Percentiles rank a stretch among this genome's conserved stretches.
These are phyloP conservation scores for Phytoseiulus persimilis DNA, from an alignment of 2,888 invertebrate genomes.

Conservation along the genomic window DNA sequence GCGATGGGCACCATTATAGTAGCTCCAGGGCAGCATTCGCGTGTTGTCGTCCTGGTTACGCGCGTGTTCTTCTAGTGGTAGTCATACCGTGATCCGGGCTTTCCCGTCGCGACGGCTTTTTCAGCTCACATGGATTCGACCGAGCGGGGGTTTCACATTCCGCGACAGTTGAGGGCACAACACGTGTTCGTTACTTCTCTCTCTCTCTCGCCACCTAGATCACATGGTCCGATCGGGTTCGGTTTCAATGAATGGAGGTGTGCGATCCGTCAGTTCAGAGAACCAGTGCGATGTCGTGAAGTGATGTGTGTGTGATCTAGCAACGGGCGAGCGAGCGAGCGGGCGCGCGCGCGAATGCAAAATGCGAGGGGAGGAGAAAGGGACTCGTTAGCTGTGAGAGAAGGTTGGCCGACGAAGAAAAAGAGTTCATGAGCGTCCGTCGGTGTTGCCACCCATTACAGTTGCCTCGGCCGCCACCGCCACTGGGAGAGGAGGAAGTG, in stretches of 20 bases:
- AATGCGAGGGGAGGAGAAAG: background rate
- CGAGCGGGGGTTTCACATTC: background rate
- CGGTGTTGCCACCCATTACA: background rate
- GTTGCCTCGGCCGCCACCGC: background rate
- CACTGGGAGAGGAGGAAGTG: background rate
- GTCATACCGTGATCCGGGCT: background rate
- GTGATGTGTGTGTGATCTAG: background rate
- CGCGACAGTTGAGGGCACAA: background rate
- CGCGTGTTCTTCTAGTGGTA: background rate
- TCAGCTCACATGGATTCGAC: background rate
- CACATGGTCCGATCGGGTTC: background rate
- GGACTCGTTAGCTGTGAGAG: background rate
- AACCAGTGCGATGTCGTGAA: background rate
- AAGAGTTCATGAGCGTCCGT: background rate
- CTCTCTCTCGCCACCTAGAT: background rate
- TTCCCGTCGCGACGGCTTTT: background rate
- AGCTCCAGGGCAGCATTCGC: background rate
- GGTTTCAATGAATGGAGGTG: background rate
- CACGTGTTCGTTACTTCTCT: background rate
- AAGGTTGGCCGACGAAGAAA: background rate
- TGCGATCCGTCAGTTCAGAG: background rate
- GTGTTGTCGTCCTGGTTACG: background rate
- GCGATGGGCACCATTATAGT: background rate
- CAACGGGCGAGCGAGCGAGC: background rate
- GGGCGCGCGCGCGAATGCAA: background rate